These are phyloP conservation scores for Caiman crocodilus DNA, from an alignment of 2,797 vertebrate species.

Conservation along the genomic window DNA sequence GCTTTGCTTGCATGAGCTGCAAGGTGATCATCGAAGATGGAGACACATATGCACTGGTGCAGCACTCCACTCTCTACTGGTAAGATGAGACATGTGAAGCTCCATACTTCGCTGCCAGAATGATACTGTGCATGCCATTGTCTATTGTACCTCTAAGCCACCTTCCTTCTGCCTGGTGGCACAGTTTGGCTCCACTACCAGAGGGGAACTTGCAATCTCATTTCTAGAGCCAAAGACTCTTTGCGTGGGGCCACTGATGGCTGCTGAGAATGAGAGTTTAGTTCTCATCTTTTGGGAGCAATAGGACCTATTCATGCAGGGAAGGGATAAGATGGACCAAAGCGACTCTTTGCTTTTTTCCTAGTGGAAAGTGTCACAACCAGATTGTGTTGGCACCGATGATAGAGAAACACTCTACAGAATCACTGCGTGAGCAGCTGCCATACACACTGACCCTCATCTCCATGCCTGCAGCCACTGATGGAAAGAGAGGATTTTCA, in stretches of 20 bases:
- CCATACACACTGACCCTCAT: conserved; percentile 95
- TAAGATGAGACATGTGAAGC: conserved; percentile 76
- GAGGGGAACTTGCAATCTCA: background rate
- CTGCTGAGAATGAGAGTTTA: background rate
- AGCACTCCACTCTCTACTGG: conserved; percentile 95
- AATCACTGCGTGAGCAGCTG: conserved; percentile 90
- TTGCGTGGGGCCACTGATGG: background rate
- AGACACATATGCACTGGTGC: conserved; percentile 94
- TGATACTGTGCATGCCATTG: background rate
- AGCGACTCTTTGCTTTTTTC: conserved; percentile 25
- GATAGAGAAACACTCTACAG: conserved; percentile 92
- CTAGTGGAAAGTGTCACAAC: conserved; percentile 95
- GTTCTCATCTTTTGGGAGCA: background rate
- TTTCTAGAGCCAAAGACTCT: background rate
- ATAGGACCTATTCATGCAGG: background rate
- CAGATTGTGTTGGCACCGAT: conserved; percentile 93
- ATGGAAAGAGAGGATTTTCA: conserved; percentile 92
- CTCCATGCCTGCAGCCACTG: conserved; percentile 93
- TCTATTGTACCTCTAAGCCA: background rate
- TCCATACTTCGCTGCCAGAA: background rate
- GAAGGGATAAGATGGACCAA: background rate
- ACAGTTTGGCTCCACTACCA: accelerated
- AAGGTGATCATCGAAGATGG: conserved; percentile 95
- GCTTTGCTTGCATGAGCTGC: conserved; percentile 97
- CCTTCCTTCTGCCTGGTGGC: background rate